Evolutionary conservation across 2,888 invertebrate genomes (phyloP), one percentile per base, ranked within the genome.

Genomic region (Lepidocyrtoides sp.): DNA sequence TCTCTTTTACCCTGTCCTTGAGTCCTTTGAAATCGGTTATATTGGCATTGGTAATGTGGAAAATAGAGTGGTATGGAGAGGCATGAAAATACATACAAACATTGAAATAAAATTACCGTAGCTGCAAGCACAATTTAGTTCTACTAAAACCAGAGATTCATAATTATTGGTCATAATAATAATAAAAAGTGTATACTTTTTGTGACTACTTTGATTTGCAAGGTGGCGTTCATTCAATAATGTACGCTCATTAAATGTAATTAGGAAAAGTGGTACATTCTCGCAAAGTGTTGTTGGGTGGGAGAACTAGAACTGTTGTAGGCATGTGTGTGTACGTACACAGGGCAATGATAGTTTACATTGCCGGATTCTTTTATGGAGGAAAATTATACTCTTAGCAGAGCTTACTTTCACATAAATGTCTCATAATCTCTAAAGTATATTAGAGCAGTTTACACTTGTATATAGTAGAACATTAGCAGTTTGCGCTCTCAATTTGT

Each of bases 231-330:
- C 41, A 23, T 23, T 41, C 41, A 44, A 72, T 72, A 72, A 23
- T 23, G 17, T 20, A 12, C 20, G 48, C 26, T 75, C 29, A 29
- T 75, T 75, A 26, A 75, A 75, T 75, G 48, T 48, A 75, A 75
- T 75, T 51, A 75, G 26, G 48, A 48, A 75, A 75, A 75, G 48
- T 75, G 75, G 48, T n/a, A 51, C 29, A 51, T 75, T 75, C 75
- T 51, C 29, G n/a, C 48, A 44, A 51, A 29, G 48, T 75, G 75
- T 20, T 75, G 23, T 72, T 32, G n/a, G n/a, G n/a, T n/a, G n/a
- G n/a, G n/a, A n/a, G n/a, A n/a, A n/a, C n/a, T n/a, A n/a, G n/a
- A n/a, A n/a, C n/a, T n/a, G n/a, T n/a, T n/a, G n/a, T n/a, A n/a
- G n/a, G n/a, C n/a, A n/a, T n/a, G n/a, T n/a, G n/a, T n/a, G n/a